A percentile compares a stretch with the other conserved stretches of the same genome.
These are phyloP conservation scores for Sebastolobus altivelis DNA, from an alignment of 2,797 vertebrate genomes.

Conservation along the genomic window DNA sequence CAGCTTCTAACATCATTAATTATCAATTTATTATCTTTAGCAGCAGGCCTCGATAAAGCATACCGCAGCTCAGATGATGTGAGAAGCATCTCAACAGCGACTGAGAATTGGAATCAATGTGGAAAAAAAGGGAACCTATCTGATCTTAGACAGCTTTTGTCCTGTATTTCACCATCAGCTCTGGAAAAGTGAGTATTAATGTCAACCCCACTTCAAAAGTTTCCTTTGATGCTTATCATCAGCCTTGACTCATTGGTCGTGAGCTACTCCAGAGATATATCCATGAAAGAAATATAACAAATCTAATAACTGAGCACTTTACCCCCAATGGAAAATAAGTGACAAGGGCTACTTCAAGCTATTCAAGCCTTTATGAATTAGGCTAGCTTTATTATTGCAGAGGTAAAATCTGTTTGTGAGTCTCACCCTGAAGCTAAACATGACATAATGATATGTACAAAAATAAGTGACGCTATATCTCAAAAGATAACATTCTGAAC, in stretches of 20 bases:
- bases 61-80: conserved; percentile 46
- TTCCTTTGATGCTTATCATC: conserved; percentile 53
- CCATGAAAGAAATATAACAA: conserved; percentile 50
- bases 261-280: conserved; percentile 29
- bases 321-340: conserved; percentile 18
- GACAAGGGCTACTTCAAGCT: background rate
- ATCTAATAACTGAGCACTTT: conserved; percentile 48
- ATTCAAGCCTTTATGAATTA: conserved; percentile 11
- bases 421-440: conserved; percentile 12
- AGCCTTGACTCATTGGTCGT: conserved; percentile 39
- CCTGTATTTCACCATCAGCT: conserved; percentile 55
- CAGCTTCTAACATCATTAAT: conserved; percentile 67
- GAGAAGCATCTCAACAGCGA: conserved; percentile 45
- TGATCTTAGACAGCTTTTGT: conserved; percentile 51
- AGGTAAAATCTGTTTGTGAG: background rate
- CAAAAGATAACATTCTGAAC: background rate
- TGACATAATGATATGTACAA: background rate
- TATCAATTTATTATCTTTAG: conserved; percentile 73
- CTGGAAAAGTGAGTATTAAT: conserved; percentile 52
- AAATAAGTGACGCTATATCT: conserved; percentile 2
- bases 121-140: conserved; percentile 28
- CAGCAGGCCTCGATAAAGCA: conserved; percentile 55
- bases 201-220: conserved; percentile 57
- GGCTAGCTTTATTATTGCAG: conserved; percentile 5
- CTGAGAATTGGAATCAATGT: conserved; percentile 46